Base-by-base conservation (phyloP, 2,888 invertebrate species). In the Argyra leucocephala region DNA sequence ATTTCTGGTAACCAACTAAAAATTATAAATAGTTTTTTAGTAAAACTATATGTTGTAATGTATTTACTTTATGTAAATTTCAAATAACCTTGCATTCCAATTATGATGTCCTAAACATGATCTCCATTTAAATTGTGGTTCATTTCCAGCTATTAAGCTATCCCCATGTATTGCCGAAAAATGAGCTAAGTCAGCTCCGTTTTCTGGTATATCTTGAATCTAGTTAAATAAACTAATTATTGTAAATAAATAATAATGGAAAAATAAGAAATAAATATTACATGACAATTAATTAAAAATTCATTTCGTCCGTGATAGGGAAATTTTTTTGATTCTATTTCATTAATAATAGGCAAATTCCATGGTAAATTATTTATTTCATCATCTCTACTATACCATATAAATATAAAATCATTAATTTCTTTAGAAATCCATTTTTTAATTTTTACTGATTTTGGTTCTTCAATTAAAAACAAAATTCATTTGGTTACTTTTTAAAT, bases 141-240 rank as follows among this genome's bases (percentile, higher is more conserved):
- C 73, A 64, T 80, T 74, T 23, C 86, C 82, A 65, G 82, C 82
- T 26, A 89, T 66, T n/a, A 85, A 61, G 0, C 82, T 83, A 0
- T 86, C 83, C 0, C 85, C 84, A 71, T 95, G 95, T 0, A 95
- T 85, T 0, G 88, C 86, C 64, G 83, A 84, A 23, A 95, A 81
- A 74, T 95, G 95, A 0, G 89, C 88, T 1, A 89, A 83, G 73
- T 95, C 94, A 0, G 93, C 90, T 0, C 93, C 94, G 72, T 95
- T 95, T 75, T 94, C 94, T 0, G 93, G 92, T 57, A 94, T 89
- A 72, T 95, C 93, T 68, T 78, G 77, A 58, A 58, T 58, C 48
- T 48, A 18, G 15, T 12, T 5, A 48, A 48, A 18, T 18, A 18
- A 48, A 48, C 5, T 48, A 18, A 48, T 18, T 18, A 48, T 12